Evolutionary conservation across 2,888 invertebrate genomes (phyloP).

Genomic region (Apantesis nais): DNA sequence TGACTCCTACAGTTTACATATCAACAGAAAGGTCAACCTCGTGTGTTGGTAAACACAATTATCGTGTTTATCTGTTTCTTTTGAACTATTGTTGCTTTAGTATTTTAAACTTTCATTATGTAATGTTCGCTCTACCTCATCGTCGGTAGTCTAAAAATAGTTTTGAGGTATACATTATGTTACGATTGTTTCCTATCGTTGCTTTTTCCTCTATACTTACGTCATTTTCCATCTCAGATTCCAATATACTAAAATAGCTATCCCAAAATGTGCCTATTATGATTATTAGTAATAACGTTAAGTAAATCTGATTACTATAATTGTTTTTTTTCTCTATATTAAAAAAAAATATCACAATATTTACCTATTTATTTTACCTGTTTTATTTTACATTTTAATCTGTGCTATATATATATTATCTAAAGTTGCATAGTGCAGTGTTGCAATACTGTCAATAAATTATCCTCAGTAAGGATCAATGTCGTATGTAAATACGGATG

Average conservation of each 20-base stretch:
- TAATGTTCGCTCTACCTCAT: slow-evolving; percentile 48
- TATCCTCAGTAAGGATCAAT: background rate
- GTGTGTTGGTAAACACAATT: slow-evolving; percentile 49
- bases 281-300: background rate
- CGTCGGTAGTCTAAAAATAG: slow-evolving; percentile 29
- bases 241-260: slow-evolving; percentile 5
- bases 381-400: background rate
- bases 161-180: slow-evolving; percentile 4
- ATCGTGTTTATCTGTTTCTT: slow-evolving; percentile 19
- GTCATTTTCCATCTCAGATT: slow-evolving; percentile 4
- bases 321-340: background rate
- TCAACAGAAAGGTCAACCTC: slow-evolving; percentile 47
- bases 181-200: background rate
- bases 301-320: slow-evolving; percentile 1
- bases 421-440: background rate
- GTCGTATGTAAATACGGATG: too few species aligned
- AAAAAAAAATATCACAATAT: slow-evolving; percentile 3
- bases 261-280: background rate
- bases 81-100: slow-evolving; percentile 36
- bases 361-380: background rate
- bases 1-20: slow-evolving; percentile 3
- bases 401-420: background rate
- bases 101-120: slow-evolving; percentile 43
- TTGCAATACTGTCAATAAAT: background rate
- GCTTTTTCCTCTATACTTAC: background rate